These are phyloP conservation scores for Loriculus beryllinus DNA, from an alignment of 2,797 vertebrate species.

Conservation along the genomic window DNA sequence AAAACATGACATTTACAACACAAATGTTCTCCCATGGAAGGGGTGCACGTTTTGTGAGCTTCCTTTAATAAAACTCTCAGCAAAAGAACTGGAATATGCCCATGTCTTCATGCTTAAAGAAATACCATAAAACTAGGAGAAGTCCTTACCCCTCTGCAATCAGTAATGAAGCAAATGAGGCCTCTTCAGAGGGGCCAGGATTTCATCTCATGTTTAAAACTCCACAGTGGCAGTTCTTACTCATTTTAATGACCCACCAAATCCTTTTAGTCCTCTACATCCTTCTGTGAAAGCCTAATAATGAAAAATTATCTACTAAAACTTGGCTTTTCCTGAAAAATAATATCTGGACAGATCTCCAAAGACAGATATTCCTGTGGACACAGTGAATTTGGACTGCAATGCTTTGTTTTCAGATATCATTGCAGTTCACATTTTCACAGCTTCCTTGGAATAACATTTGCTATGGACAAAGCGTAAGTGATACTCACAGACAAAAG, in stretches of 20 bases:
- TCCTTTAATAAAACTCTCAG: neutral
- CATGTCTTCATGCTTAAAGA: neutral
- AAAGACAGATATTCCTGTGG: neutral
- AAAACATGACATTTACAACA: neutral
- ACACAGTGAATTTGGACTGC: neutral
- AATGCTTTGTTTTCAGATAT: neutral
- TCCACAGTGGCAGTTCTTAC: neutral
- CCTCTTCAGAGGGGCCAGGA: neutral
- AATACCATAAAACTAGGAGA: neutral
- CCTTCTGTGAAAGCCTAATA: neutral
- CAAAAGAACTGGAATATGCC: neutral
- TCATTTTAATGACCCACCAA: neutral
- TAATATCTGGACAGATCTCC: neutral
- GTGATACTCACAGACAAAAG: neutral
- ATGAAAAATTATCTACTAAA: neutral
- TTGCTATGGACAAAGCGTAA: conserved; percentile 2
- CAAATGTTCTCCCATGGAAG: neutral
- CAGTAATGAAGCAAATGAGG: neutral
- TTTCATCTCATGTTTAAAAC: conserved; percentile 20
- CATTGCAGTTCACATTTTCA: neutral
- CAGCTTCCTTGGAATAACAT: conserved; percentile 20
- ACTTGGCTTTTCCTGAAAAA: conserved; percentile 6
- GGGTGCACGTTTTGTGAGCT: neutral
- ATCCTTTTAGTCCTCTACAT: conserved; percentile 14
- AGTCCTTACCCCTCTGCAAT: neutral